Evolutionary conservation across 2,888 invertebrate species (phyloP), one percentile per base, ranked within the genome.

Genomic region (Phalangium opilio): DNA sequence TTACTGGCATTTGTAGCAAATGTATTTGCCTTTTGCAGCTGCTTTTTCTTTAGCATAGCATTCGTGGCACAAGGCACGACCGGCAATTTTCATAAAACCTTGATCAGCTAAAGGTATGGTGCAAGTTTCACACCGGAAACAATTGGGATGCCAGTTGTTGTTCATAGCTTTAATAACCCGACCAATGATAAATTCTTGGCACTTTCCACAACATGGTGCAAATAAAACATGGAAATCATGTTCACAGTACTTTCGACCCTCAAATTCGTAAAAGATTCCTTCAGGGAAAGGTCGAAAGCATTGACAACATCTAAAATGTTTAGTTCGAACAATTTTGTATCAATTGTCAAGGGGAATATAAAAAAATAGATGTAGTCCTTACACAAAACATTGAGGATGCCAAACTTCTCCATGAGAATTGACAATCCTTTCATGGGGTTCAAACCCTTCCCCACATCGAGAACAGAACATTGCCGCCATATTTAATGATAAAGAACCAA

Each of bases 311-410:
- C 95, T 86, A 60, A 8, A 48, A 36, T n/a, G n/a, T n/a, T n/a
- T n/a, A n/a, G n/a, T n/a, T n/a, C n/a, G n/a, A n/a, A n/a, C n/a
- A n/a, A n/a, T n/a, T n/a, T n/a, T n/a, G n/a, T n/a, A n/a, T n/a
- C n/a, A n/a, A n/a, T n/a, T n/a, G n/a, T n/a, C n/a, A n/a, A n/a
- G n/a, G n/a, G n/a, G n/a, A n/a, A n/a, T 27, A 8, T 27, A 27
- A 27, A 27, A 27, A 27, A 7, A 27, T 7, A 27, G 8, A 27
- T 27, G n/a, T n/a, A 45, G 34, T 40, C 67, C 71, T 66, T 62
- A 96, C 91, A 98, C 98, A 75, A 99, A 98, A 67, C 98, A 98
- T 61, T 90, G 85, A 4, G 89, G 86, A 71, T 99, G 98, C 93
- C 93, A 99, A 38, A 96, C 75, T 69, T 96, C 93, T 48, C 96